Conservation (phyloP, 2,113 vertebrate genomes). For the Tragelaphus scriptus region DNA sequence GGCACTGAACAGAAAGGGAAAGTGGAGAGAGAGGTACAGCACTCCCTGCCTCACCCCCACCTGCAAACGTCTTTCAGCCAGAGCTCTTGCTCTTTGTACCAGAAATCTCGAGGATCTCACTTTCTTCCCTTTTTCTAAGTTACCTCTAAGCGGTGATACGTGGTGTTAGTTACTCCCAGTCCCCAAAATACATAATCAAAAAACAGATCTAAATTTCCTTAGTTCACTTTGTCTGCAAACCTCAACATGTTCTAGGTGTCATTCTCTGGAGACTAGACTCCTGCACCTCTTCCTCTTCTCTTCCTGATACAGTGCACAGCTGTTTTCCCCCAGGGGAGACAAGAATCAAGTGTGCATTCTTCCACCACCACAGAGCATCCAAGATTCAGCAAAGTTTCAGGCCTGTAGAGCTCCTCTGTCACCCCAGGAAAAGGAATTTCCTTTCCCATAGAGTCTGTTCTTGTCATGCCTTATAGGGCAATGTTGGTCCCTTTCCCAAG, state of each 20-base stretch:
- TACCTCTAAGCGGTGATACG: not conserved
- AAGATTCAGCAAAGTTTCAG: not conserved
- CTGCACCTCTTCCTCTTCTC: not conserved
- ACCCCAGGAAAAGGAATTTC: not conserved
- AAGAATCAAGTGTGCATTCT: slow-evolving; percentile 27
- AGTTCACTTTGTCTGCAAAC: slow-evolving; percentile 16
- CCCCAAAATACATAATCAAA: not conserved
- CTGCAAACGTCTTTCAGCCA: not conserved
- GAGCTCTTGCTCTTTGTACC: not conserved
- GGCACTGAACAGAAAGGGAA: not conserved
- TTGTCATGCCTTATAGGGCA: slow-evolving; percentile 37
- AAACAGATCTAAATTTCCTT: not conserved
- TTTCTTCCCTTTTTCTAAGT: not conserved
- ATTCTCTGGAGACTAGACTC: not conserved
- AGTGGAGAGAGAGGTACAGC: not conserved
- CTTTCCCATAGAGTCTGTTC: slow-evolving; percentile 26
- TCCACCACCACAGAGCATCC: not conserved
- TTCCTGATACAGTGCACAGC: not conserved
- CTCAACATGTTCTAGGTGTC: not conserved
- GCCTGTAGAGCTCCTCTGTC: not conserved
- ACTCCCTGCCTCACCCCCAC: not conserved
- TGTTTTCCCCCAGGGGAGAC: not conserved
- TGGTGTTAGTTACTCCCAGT: not conserved
- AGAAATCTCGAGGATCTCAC: not conserved
- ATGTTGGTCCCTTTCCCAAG: not conserved